Evolutionary conservation across 1,140 invertebrate genomes (phyloP), one percentile per base, ranked within the genome.

Genomic region (Ruditapes philippinarum): DNA sequence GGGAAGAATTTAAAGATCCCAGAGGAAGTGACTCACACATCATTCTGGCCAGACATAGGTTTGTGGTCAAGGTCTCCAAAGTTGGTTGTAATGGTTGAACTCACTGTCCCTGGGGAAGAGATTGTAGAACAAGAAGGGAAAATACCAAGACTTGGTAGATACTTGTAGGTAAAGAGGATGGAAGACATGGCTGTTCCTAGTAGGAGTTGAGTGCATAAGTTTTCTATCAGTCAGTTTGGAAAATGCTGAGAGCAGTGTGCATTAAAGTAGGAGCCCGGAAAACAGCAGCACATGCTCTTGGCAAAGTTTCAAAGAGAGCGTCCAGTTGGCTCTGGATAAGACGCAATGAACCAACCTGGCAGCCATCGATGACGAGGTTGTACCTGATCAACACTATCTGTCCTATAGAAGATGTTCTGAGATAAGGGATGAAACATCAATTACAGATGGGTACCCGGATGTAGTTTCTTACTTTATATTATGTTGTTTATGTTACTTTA

Each of bases 21-120:
- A 7, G 70, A 76, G 73, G 83, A 81, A 49, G 45, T 74, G 28
- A 36, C 38, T 22, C 68, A 76, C 17, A 89, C 87, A 73, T 36
- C 36, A 25, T 36, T 82, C 9, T 9, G 54, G 17, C 68, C 88
- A 70, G 88, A 89, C 65, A 84, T 78, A n/a, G 79, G 65, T n/a
- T 0, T 84, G 14, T 84, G 88, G 80, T 36, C 54, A 45, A 60
- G 28, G 40, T 22, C 65, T 9, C 22, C n/a, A 9, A 83, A 45
- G 68, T 19, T 31, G 2, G 45, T 84, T 4, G 57, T 83, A n/a
- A 17, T 80, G 25, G 40, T 86, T 33, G 70, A 86, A 57, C 57
- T 86, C 9, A 89, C 78, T 65, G 57, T 82, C 25, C 45, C 74
- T n/a, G 70, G 73, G 73, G 74, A 86, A 54, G 76, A 80, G 49